Evolutionary conservation across 2,797 vertebrate genomes (phyloP), one percentile per base, ranked within the genome.

Genomic region (Cephalopachus bancanus): DNA sequence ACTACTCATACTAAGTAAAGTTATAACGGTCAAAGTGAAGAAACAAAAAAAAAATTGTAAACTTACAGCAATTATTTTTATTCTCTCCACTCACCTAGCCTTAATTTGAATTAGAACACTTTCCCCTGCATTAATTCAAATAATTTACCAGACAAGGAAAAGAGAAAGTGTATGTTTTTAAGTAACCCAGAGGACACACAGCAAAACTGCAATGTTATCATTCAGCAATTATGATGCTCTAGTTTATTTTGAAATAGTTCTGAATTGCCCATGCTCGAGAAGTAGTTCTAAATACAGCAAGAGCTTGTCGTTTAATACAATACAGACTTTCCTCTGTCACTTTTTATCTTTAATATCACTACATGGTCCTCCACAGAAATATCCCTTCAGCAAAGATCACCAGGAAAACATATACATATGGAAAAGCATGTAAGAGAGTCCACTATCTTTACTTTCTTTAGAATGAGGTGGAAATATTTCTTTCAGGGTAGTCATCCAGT

Each of bases 171-270:
- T 24, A 0, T 53, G n/a, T 85, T 69, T 91, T 80, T 51, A 89
- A 44, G 62, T 64, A 89, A 57, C 44, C 17, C 14, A 79, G 30
- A 89, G 59, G 51, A 83, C 1, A 19, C 4, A 30, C 2, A 55
- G 55, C 19, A 60, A 86, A 83, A 53, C 30, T 86, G 60, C 89
- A 90, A 59, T 53, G 69, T 28, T 84, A 30, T 55, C 89, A 78
- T 33, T 76, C 19, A 75, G 65, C 80, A 80, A 85, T 92, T 75
- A 91, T 7, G 55, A 85, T 51, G 74, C 33, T 95, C 65, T 24
- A 49, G 74, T 74, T 95, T 79, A 87, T 64, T 91, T 91, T 22
- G 90, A 89, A 93, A 85, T 49, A 90, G 67, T 93, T 91, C 60
- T 84, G 84, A 93, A 94, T 20, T 26, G 9, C 28, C 33, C 12